Conservation (phyloP, 2,113 vertebrate species). For the Phyllostomus discolor region DNA sequence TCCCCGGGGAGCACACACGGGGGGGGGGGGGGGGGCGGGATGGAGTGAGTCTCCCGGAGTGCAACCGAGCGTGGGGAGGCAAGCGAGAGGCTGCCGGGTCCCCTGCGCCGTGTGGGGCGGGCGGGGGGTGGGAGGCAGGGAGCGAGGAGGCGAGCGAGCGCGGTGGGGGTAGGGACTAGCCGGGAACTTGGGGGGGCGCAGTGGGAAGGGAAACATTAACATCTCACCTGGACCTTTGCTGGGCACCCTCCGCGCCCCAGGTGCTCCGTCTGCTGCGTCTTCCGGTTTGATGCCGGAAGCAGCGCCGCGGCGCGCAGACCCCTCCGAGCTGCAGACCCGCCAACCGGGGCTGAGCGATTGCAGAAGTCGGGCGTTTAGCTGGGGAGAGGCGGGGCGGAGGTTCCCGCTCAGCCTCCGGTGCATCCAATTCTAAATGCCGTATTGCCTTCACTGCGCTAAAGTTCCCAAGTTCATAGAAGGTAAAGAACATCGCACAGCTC, state of each 20-base stretch:
- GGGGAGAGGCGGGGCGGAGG: background rate
- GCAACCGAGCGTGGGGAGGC: background rate
- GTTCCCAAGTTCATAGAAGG: background rate
- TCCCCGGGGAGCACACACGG: background rate
- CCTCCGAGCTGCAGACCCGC: background rate
- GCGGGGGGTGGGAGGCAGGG: background rate
- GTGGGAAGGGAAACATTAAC: background rate
- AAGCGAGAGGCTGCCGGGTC: background rate
- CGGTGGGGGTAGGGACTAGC: accelerated
- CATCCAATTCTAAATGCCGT: background rate
- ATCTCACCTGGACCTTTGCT: background rate
- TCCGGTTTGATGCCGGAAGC: background rate
- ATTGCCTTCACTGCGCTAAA: background rate
- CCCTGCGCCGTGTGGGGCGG: accelerated
- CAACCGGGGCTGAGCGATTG: background rate
- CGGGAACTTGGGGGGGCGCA: background rate
- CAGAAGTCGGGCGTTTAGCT: background rate
- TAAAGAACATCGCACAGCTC: background rate
- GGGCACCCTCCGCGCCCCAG: background rate
- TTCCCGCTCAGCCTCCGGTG: background rate
- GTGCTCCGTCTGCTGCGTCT: background rate
- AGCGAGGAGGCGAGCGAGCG: accelerated
- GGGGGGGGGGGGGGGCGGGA: background rate
- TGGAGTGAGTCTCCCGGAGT: accelerated
- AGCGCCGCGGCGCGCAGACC: accelerated